phyloP scores from a whole-genome alignment of 2,113 vertebrate genomes.

The Onychostruthus taczanowskii region DNA sequence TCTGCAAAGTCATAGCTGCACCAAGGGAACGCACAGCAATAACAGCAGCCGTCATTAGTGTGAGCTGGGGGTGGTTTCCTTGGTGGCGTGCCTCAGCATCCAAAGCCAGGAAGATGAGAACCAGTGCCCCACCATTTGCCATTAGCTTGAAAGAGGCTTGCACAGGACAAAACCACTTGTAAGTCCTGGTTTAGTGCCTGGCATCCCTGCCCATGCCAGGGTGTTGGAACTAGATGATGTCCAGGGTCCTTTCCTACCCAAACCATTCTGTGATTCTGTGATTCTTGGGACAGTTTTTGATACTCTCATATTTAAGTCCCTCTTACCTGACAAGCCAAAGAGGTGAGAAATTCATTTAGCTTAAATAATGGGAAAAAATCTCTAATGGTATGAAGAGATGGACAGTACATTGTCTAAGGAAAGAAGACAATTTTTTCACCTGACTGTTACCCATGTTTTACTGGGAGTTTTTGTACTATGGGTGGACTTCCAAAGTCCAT shows the following conservation, averaged over 20 bases:
- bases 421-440: not conserved
- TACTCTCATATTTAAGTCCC: not conserved
- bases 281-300: not conserved
- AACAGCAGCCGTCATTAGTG: not conserved
- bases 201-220: not conserved
- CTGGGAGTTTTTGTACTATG: not conserved
- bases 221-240: not conserved
- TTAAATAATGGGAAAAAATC: not conserved
- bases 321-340: not conserved
- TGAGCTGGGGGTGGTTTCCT: not conserved
- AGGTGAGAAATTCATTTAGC: not conserved
- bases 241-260: not conserved
- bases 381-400: not conserved
- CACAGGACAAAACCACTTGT: not conserved
- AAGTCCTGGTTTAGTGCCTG: not conserved
- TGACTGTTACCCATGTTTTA: not conserved
- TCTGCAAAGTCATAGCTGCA: not conserved
- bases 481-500: not conserved
- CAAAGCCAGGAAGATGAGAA: not conserved
- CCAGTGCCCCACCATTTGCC: fast-evolving
- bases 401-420: not conserved
- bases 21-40: not conserved
- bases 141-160: not conserved
- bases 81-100: not conserved
- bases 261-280: not conserved